Percentiles rank a stretch among this genome's conserved stretches.
Conservation (phyloP, 2,113 vertebrate species). For the Thalassoma bifasciatum region DNA sequence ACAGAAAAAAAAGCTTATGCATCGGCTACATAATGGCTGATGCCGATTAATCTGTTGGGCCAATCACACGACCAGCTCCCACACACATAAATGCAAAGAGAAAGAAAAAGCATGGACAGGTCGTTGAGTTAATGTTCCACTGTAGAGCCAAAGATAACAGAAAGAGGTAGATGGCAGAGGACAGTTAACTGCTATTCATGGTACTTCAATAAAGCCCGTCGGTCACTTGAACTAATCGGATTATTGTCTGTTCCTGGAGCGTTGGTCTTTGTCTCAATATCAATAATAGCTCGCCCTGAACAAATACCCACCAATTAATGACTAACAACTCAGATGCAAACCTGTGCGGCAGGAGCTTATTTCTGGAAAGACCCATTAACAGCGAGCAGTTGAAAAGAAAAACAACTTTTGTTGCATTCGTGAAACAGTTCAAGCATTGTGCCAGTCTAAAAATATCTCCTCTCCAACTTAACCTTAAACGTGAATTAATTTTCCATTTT, state of each 20-base stretch:
- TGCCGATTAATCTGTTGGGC: too few species aligned
- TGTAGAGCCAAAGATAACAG: too few species aligned
- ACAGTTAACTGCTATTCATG: too few species aligned
- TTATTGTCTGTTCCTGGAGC: neutral
- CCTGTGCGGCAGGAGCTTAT: neutral
- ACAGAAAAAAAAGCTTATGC: too few species aligned
- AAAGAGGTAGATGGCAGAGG: neutral
- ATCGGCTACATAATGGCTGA: too few species aligned
- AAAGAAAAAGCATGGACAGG: too few species aligned
- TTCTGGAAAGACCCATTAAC: neutral
- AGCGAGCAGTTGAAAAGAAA: neutral
- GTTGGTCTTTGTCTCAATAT: neutral
- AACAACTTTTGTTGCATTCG: neutral
- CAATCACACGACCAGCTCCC: too few species aligned
- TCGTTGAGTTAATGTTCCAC: too few species aligned
- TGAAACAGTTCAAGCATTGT: neutral
- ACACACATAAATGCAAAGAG: too few species aligned
- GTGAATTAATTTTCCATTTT: conserved; percentile 34
- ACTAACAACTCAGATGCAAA: neutral
- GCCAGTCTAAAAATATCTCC: neutral
- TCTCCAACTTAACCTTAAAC: neutral
- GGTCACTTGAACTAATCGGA: neutral
- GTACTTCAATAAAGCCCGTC: too few species aligned
- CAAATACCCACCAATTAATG: neutral
- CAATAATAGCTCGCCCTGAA: too few species aligned